Evolutionary conservation across 2,113 vertebrate species (phyloP), one percentile per base, ranked within the genome.

Genomic region (Peromyscus maniculatus): DNA sequence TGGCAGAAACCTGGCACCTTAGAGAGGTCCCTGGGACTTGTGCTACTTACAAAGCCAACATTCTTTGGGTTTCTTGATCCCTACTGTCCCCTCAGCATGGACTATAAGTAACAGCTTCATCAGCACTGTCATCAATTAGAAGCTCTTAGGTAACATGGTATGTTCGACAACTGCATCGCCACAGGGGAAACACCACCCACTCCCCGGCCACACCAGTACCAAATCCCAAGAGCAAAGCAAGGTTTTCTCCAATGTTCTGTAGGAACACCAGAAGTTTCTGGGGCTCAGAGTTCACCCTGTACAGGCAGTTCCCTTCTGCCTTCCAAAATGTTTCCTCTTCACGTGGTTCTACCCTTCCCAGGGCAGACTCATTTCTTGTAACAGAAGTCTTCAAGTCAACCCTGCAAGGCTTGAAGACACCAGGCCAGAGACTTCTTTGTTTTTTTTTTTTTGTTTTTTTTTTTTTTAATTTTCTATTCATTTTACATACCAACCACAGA

Each of bases 221-320:
- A 97, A 91, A 67, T 79, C 22, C 67, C 82, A 75, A n/a, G 87
- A 17, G 43, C 64, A 89, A 93, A 94, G 78, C 55, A 67, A 96
- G 39, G 36, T n/a, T 96, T 75, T 49, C 80, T 64, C 74, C 71
- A 67, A 46, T 86, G 66, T 36, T 77, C n/a, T 87, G 33, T 66
- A 49, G n/a, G n/a, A 57, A 92, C 4, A 13, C 22, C 75, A 59
- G 43, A 49, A 87, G 39, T 79, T 49, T 94, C 72, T 91, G 67
- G 83, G 72, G 5, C 78, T 88, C 87, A 39, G 10, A 92, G 39
- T 94, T 91, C 67, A 59, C 26, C 55, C 77, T 86, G 43, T 31
- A 82, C 15, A 71, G 11, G 7, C 17, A 31, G 1, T 82, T 95
- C 55, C 72, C 64, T 87, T 89, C 75, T 59, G 31, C 55, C 36